These are phyloP conservation scores for Eciton burchellii DNA, from an alignment of 1,140 invertebrate genomes.

Conservation along the genomic window DNA sequence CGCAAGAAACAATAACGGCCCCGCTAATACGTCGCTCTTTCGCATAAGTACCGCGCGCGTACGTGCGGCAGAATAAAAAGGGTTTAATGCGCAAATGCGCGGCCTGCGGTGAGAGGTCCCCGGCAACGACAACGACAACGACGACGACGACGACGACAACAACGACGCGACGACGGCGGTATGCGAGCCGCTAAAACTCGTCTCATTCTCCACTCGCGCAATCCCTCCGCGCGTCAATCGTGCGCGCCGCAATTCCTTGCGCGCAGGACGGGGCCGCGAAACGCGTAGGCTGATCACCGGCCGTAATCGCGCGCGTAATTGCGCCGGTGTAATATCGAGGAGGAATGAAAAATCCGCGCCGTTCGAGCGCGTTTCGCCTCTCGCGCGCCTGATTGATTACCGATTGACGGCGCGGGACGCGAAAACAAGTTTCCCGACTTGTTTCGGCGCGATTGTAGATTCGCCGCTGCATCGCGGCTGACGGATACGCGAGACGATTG, in stretches of 20 bases:
- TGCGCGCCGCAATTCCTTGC: slow-evolving; percentile 23
- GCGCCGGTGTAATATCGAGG: slow-evolving; percentile 43
- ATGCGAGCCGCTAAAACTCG: slow-evolving; percentile 46
- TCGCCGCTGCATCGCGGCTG: no score
- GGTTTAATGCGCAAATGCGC: slow-evolving; percentile 27
- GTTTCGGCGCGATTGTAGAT: no score
- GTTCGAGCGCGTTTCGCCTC: slow-evolving; percentile 4
- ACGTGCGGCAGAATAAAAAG: slow-evolving; percentile 33
- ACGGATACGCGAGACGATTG: no score
- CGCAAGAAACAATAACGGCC: slow-evolving; percentile 34
- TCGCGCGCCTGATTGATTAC: slow-evolving; percentile 16
- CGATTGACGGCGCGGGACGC: not conserved
- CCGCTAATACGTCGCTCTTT: slow-evolving; percentile 46
- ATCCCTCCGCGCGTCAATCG: slow-evolving; percentile 17
- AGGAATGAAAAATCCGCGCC: slow-evolving; percentile 42
- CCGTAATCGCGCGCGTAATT: slow-evolving; percentile 57
- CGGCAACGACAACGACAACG: slow-evolving; percentile 29
- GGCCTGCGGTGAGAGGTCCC: slow-evolving; percentile 3
- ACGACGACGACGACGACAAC: not conserved
- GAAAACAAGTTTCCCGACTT: not conserved
- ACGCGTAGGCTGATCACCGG: slow-evolving; percentile 50
- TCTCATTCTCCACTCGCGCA: slow-evolving; percentile 48
- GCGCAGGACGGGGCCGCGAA: slow-evolving; percentile 28
- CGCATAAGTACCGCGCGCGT: slow-evolving; percentile 18
- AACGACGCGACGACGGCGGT: not conserved